Base-by-base conservation (phyloP, 30 jellyfish, hydroid and myxozoan genomes). In the Chrysaora quinquecirrha region DNA sequence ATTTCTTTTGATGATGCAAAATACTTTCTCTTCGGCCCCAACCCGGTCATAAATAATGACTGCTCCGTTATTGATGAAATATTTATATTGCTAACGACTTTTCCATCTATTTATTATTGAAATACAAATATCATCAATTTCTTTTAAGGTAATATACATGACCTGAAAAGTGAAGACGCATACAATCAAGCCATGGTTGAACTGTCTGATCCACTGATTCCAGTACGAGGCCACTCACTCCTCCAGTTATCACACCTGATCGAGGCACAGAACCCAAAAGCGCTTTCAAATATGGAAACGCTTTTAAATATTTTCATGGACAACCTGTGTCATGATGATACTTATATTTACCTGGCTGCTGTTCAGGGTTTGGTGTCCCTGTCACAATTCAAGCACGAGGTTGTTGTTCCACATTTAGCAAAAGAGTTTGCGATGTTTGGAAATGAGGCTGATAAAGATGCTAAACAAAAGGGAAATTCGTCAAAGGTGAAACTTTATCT, bases 221-320 rank as follows among this genome's bases (percentile, higher is more conserved):
- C 98, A 64, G 76, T 94, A 9, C 68, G 96, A 80, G 98, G 96
- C 28, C 98, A 91, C 76, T 95, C 92, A 30, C 80, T 91, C 20
- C 43, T 85, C 6, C 97, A 71, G 23, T 80, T 91, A 48, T 21
- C 94, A 29, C 60, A 69, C 24, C 73, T 91, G 12, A 43, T 91
- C 34, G 76, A 69, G 78, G n/a, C 56, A 0, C 54, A 69, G 11
- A 80, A 91, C 74, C 66, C 48, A 14, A 87, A 32, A 43, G 98
- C 98, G 1, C 12, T 78, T 71, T 34, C 33, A 34, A 49, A 72
- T 47, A 35, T 21, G 1, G 95, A 91, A 14, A 72, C 34, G 35
- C 86, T 91, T 22, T 48, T 86, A 24, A 78, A 54, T 43, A 64
- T 86, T 6, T 91, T 85, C 58, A 48, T 76, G 69, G 89, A 65